phyloP scores from a whole-genome alignment of 2,113 vertebrate genomes.

The Spheniscus mendiculus region DNA sequence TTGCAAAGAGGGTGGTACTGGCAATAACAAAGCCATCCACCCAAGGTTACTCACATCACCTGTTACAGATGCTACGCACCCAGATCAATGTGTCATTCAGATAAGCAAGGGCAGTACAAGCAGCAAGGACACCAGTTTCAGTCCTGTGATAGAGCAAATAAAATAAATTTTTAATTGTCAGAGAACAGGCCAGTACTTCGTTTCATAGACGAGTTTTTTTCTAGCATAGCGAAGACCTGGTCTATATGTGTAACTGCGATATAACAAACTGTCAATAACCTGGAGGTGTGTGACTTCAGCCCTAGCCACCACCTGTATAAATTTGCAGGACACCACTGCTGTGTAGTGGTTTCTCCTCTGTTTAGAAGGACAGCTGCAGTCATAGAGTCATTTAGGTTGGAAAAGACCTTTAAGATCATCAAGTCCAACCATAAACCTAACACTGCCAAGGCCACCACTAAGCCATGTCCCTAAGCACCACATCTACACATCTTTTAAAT shows the following conservation, averaged over 20 bases:
- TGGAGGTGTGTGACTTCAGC: not conserved
- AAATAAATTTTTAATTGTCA: not conserved
- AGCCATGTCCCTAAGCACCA: not conserved
- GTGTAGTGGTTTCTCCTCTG: not conserved
- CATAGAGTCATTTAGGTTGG: not conserved
- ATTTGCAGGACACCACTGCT: not conserved
- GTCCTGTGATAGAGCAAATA: not conserved
- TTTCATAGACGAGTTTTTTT: not conserved
- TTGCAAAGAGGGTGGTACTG: not conserved
- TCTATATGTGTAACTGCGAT: not conserved
- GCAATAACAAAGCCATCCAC: not conserved
- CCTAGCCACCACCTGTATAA: not conserved
- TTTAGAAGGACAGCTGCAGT: not conserved
- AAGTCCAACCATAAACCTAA: not conserved
- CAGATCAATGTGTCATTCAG: not conserved
- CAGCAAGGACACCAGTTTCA: not conserved
- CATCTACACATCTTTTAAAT: not conserved
- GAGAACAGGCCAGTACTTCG: not conserved
- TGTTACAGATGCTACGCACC: not conserved
- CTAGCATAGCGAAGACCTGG: not conserved
- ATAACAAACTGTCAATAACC: not conserved
- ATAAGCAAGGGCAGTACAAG: not conserved
- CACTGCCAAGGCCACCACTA: not conserved
- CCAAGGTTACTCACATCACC: not conserved
- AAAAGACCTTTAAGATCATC: not conserved